These are phyloP conservation scores for Grapholita molesta DNA, from an alignment of 1,140 invertebrate species.

Conservation along the genomic window DNA sequence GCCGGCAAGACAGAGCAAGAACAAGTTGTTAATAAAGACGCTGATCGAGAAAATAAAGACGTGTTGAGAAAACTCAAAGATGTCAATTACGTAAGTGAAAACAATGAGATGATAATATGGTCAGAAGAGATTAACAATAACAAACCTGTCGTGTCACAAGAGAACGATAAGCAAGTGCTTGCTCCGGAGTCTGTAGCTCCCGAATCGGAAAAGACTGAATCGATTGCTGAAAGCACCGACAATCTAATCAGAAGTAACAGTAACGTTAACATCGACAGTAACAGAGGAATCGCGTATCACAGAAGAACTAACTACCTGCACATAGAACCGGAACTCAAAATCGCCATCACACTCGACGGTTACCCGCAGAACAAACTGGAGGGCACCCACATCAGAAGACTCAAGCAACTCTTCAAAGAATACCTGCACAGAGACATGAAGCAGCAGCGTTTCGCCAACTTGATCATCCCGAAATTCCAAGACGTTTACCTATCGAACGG, in stretches of 20 bases:
- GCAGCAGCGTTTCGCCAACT: slow-evolving; percentile 47
- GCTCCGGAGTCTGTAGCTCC: slow-evolving; percentile 30
- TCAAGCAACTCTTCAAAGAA: slow-evolving; percentile 63
- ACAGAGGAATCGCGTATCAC: slow-evolving; percentile 60
- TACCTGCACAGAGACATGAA: slow-evolving; percentile 64
- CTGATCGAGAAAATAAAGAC: slow-evolving; percentile 31
- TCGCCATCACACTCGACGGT: slow-evolving; percentile 56
- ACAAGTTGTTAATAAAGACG: slow-evolving; percentile 22
- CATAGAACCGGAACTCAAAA: slow-evolving; percentile 61
- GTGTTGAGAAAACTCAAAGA: slow-evolving; percentile 48
- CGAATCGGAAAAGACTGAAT: slow-evolving; percentile 50
- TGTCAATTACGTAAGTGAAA: slow-evolving; percentile 38
- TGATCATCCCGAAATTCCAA: slow-evolving; percentile 63
- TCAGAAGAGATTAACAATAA: slow-evolving; percentile 36
- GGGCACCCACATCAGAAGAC: slow-evolving; percentile 53
- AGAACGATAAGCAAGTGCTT: slow-evolving; percentile 23
- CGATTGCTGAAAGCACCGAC: slow-evolving; percentile 49
- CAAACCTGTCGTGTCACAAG: slow-evolving; percentile 23
- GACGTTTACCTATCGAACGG: slow-evolving; percentile 66
- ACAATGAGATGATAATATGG: slow-evolving; percentile 45
- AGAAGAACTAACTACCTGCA: slow-evolving; percentile 68
- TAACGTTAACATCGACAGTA: slow-evolving; percentile 59
- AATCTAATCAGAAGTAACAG: slow-evolving; percentile 47
- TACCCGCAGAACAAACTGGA: slow-evolving; percentile 65
- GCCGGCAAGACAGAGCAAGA: neutral